Conservation (phyloP, 2,113 vertebrate species). For the Seriola rivoliana region DNA sequence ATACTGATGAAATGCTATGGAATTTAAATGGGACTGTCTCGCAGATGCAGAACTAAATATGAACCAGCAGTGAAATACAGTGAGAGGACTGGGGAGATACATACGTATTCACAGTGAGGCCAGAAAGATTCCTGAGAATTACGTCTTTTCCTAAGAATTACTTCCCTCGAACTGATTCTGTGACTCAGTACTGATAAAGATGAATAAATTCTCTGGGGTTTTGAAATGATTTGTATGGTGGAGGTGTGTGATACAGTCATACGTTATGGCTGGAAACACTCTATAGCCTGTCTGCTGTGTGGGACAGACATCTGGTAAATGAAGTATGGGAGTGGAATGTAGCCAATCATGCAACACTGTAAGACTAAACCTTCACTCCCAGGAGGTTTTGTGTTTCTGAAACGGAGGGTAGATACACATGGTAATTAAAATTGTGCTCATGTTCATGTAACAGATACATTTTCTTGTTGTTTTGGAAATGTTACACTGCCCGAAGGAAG, state of each 20-base stretch:
- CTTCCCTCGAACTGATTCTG: not conserved
- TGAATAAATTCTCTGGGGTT: constrained; percentile 1
- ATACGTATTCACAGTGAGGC: constrained; percentile 2
- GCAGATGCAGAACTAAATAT: constrained; percentile 32
- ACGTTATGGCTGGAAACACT: constrained; percentile 42
- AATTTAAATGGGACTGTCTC: constrained; percentile 29
- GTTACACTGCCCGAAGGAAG: not conserved
- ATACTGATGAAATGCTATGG: constrained; percentile 47
- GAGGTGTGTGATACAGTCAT: constrained; percentile 17
- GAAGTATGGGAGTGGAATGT: constrained; percentile 36
- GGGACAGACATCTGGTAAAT: constrained; percentile 66
- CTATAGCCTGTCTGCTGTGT: constrained; percentile 37
- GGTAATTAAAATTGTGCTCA: not conserved
- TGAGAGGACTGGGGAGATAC: constrained; percentile 2
- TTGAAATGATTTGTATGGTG: constrained; percentile 12
- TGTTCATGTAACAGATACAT: not conserved
- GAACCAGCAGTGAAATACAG: not conserved
- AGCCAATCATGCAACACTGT: constrained; percentile 34
- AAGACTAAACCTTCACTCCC: constrained; percentile 21
- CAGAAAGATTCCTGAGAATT: constrained; percentile 21
- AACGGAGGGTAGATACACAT: not conserved
- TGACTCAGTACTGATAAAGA: constrained; percentile 48
- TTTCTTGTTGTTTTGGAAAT: not conserved
- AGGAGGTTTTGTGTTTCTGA: constrained; percentile 9
- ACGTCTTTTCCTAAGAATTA: constrained; percentile 8